These are phyloP conservation scores for Barypeithes pellucidus DNA, from an alignment of 2,888 invertebrate genomes.

Conservation along the genomic window DNA sequence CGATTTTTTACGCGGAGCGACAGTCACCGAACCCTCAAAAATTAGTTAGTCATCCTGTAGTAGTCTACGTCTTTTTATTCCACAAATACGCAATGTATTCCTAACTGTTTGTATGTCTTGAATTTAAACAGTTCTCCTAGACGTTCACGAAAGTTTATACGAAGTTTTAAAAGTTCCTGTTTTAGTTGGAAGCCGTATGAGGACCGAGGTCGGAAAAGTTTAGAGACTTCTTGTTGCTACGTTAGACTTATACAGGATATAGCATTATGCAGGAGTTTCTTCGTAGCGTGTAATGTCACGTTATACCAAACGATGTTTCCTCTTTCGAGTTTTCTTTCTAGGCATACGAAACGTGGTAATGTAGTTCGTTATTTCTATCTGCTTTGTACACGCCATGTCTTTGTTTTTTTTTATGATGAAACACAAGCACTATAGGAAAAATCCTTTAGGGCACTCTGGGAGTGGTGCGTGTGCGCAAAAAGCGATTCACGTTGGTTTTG, in stretches of 20 bases:
- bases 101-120: neutral
- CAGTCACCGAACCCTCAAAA: no score
- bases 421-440: no score
- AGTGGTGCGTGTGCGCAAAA: no score
- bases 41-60: no score
- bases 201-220: slow-evolving; percentile 13
- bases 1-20: no score
- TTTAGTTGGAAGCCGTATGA: slow-evolving; percentile 14
- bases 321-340: neutral
- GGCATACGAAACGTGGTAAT: no score
- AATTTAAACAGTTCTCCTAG: neutral
- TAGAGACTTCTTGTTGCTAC: slow-evolving; percentile 11
- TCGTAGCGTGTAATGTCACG: neutral
- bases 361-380: no score
- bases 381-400: no score
- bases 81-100: slow-evolving; percentile 13
- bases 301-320: neutral
- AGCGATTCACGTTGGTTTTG: no score
- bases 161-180: slow-evolving; percentile 13
- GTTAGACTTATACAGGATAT: slow-evolving; percentile 8
- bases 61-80: no score
- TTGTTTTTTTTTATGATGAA: no score
- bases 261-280: slow-evolving; percentile 6
- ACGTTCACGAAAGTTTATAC: slow-evolving; percentile 10
- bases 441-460: no score